A percentile compares a stretch with the other conserved stretches of the same genome.
These are phyloP conservation scores for Odontothrips loti DNA, from an alignment of 2,888 invertebrate genomes.

Conservation along the genomic window DNA sequence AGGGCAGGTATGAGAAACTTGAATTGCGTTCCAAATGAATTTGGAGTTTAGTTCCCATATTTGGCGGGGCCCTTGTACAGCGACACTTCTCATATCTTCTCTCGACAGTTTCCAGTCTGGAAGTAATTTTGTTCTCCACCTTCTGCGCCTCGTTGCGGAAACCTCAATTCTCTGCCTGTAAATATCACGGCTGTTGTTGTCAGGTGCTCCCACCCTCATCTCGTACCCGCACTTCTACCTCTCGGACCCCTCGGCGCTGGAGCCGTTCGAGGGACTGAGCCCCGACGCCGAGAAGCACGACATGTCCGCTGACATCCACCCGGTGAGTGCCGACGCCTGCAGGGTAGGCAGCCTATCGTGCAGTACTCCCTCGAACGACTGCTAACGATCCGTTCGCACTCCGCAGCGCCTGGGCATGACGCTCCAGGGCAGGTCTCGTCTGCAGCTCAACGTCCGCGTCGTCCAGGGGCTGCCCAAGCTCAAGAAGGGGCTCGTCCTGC, in stretches of 20 bases:
- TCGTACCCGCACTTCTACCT: conserved; percentile 39
- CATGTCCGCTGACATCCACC: conserved; percentile 45
- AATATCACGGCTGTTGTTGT: background rate
- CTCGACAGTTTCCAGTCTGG: too few species aligned
- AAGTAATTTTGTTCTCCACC: too few species aligned
- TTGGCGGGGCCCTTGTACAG: too few species aligned
- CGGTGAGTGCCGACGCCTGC: conserved; percentile 40
- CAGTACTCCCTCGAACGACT: background rate
- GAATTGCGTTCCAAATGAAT: too few species aligned
- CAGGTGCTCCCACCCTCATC: conserved; percentile 37
- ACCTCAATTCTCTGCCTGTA: background rate
- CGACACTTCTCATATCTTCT: too few species aligned
- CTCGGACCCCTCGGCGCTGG: conserved; percentile 35
- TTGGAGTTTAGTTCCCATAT: too few species aligned
- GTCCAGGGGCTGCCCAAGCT: conserved; percentile 32
- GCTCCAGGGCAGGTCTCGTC: conserved; percentile 38
- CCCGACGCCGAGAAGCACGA: conserved; percentile 42
- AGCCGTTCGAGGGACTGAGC: conserved; percentile 36
- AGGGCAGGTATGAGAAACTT: too few species aligned
- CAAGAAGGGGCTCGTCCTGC: conserved; percentile 35
- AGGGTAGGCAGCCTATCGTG: background rate
- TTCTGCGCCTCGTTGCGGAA: too few species aligned
- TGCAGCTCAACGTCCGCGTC: conserved; percentile 40
- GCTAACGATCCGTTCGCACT: too few species aligned
- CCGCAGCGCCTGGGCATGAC: conserved; percentile 37